phyloP scores from a whole-genome alignment of 2,113 vertebrate genomes.

The Naja naja region DNA sequence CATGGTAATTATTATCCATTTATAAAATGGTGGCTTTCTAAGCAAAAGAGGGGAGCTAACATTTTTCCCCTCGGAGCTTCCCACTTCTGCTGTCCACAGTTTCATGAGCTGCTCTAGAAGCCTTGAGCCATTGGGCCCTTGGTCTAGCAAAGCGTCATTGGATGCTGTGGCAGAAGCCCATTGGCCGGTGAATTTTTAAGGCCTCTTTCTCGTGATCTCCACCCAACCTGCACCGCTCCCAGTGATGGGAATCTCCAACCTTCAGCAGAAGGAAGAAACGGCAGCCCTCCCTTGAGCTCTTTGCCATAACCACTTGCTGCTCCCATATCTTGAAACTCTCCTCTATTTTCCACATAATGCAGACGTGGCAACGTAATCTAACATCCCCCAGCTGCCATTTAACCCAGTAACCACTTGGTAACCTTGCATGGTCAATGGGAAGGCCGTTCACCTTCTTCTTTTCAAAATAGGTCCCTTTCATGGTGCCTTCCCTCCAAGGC shows the following conservation, averaged over 20 bases:
- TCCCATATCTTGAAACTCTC: neutral
- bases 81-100: neutral
- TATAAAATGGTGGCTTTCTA: neutral
- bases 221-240: neutral
- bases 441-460: neutral
- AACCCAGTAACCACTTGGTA: neutral
- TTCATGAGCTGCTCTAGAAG: neutral
- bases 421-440: neutral
- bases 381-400: neutral
- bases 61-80: neutral
- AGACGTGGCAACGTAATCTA: neutral
- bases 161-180: neutral
- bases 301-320: neutral
- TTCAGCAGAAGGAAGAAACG: neutral
- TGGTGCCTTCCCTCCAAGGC: neutral
- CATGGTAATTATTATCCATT: neutral
- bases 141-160: neutral
- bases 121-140: neutral
- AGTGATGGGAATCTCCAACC: neutral
- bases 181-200: neutral
- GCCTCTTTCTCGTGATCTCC: neutral
- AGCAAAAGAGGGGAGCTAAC: neutral
- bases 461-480: constrained; percentile 12
- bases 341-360: neutral
- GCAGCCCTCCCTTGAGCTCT: neutral